phyloP scores from a whole-genome alignment of 2,113 vertebrate species.

The Cervus canadensis region DNA sequence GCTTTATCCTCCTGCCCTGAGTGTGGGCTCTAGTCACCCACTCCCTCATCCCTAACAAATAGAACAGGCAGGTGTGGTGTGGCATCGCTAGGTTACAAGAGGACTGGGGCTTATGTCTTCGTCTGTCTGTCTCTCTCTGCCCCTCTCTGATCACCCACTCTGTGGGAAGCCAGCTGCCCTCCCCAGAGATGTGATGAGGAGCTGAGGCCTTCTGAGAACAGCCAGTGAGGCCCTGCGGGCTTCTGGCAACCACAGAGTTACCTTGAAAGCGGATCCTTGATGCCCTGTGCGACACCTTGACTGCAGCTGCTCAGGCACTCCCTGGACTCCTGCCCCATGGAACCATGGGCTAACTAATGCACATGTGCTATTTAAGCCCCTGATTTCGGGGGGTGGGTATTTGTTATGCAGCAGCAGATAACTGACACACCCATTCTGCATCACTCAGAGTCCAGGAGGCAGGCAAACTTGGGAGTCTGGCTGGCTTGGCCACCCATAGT shows the following conservation, averaged over 20 bases:
- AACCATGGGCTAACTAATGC: fast-evolving
- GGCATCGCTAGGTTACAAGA: not conserved
- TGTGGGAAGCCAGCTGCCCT: not conserved
- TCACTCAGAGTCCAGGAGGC: not conserved
- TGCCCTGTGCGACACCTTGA: not conserved
- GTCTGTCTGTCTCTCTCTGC: not conserved
- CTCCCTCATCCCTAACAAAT: not conserved
- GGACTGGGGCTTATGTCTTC: not conserved
- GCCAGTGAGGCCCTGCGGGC: not conserved
- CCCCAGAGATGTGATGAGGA: not conserved
- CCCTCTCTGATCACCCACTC: no score
- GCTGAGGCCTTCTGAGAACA: not conserved
- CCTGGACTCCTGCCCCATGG: not conserved
- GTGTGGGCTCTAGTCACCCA: not conserved
- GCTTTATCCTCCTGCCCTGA: no score
- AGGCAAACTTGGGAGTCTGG: no score
- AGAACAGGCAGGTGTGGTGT: not conserved
- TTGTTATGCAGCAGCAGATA: not conserved
- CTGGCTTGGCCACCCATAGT: not conserved
- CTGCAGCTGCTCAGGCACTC: not conserved
- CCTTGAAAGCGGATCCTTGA: no score
- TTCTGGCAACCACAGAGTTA: not conserved
- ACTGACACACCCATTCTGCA: not conserved
- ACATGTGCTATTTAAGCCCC: no score
- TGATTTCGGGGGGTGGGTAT: not conserved